Evolutionary conservation across 1,140 invertebrate species (phyloP).

Genomic region (Bradynema listronoti): DNA sequence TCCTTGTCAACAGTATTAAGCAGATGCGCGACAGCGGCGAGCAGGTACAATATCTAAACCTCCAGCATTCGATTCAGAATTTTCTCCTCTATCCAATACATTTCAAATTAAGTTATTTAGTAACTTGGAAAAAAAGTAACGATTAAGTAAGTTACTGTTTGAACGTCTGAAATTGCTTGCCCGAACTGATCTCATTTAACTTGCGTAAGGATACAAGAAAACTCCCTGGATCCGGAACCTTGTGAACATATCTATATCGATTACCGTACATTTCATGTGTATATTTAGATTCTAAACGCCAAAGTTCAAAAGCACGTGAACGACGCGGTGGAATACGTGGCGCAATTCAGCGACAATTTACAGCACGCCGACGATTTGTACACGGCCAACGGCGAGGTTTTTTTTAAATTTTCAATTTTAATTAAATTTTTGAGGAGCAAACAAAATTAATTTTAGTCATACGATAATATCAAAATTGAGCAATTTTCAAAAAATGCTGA

Average conservation of each 20-base stretch:
- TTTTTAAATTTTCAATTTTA: no score
- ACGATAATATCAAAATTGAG: no score
- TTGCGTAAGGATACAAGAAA: neutral
- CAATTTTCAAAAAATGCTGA: no score
- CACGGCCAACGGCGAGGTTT: neutral
- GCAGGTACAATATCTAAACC: constrained; percentile 7
- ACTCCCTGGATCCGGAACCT: no score
- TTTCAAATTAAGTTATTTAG: no score
- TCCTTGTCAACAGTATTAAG: constrained; percentile 14
- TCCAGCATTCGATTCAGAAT: neutral
- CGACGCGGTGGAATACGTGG: neutral
- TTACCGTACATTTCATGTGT: no score
- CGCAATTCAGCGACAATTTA: neutral
- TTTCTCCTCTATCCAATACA: no score
- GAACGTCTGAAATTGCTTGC: neutral
- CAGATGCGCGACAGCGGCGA: constrained; percentile 9
- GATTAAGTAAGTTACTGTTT: no score
- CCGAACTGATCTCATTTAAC: neutral
- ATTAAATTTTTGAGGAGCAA: no score
- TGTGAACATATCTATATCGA: no score
- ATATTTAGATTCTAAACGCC: neutral
- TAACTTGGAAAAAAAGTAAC: no score
- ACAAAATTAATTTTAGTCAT: no score
- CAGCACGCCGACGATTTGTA: neutral
- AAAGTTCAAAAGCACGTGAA: neutral